Evolutionary conservation across 2,113 vertebrate genomes (phyloP).

Genomic region (Stegostoma tigrinum): DNA sequence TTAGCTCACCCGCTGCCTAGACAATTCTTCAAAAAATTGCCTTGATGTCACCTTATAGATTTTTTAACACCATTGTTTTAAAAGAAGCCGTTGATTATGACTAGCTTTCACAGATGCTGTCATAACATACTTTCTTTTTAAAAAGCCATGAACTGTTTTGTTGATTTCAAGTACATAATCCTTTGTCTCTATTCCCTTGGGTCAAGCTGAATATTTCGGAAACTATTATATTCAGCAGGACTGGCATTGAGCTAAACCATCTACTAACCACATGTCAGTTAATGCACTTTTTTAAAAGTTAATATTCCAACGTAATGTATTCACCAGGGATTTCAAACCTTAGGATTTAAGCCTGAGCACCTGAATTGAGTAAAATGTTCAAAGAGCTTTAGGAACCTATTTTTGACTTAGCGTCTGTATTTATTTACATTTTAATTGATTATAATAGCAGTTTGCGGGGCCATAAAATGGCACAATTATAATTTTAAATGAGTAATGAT

Average conservation of each 20-base stretch:
- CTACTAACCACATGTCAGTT: conserved; percentile 3
- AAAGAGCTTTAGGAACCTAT: not conserved
- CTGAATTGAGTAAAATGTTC: conserved; percentile 30
- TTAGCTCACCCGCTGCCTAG: not conserved
- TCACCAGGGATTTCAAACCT: conserved; percentile 20
- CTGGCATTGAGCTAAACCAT: not conserved
- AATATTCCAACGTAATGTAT: not conserved
- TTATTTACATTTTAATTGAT: conserved; percentile 36
- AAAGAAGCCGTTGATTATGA: not conserved
- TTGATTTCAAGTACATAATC: not conserved
- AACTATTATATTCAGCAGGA: not conserved
- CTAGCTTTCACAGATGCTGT: conserved; percentile 9
- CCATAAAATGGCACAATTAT: conserved; percentile 26
- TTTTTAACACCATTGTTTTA: not conserved
- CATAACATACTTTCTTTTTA: not conserved
- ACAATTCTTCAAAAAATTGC: not conserved
- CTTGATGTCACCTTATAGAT: not conserved
- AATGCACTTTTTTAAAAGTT: not conserved
- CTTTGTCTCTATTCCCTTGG: not conserved
- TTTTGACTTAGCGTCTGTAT: conserved; percentile 4
- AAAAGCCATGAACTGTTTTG: conserved; percentile 1
- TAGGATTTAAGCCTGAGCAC: not conserved
- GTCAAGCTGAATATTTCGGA: not conserved
- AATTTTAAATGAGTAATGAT: conserved; percentile 28
- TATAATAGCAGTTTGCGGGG: not conserved